phyloP scores from a whole-genome alignment of 2,797 vertebrate species.

The Bradypodion ventrale region DNA sequence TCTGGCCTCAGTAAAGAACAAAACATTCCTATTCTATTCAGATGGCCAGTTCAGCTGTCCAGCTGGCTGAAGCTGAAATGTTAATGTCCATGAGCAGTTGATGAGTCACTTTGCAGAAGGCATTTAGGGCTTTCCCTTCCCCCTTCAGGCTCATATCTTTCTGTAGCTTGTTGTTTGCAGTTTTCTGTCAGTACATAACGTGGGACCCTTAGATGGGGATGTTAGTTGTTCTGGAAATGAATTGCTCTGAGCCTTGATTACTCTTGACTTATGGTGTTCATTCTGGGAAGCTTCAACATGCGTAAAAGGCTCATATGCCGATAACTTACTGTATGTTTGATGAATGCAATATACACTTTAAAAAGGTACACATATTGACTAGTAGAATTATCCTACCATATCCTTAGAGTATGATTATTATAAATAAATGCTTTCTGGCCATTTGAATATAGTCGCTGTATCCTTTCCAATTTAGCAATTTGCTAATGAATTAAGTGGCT shows the following conservation, averaged over 20 bases:
- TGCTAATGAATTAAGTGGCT: neutral
- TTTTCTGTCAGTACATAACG: conserved; percentile 39
- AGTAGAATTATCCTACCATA: neutral
- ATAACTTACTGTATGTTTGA: neutral
- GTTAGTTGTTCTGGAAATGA: conserved; percentile 33
- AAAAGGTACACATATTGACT: neutral
- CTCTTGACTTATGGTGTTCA: neutral
- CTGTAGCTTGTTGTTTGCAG: conserved; percentile 45
- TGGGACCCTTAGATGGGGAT: conserved; percentile 52
- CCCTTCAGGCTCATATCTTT: conserved; percentile 38
- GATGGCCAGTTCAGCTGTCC: conserved; percentile 74
- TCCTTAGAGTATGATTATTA: neutral
- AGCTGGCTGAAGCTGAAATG: conserved; percentile 69
- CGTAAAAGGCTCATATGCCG: conserved; percentile 13
- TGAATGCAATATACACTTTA: neutral
- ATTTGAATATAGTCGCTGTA: neutral
- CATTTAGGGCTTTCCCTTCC: conserved; percentile 55
- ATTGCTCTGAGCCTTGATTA: neutral
- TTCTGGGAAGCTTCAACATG: conserved; percentile 39
- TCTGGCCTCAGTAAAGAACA: conserved; percentile 66
- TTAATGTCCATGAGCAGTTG: conserved; percentile 69
- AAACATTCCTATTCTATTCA: conserved; percentile 73
- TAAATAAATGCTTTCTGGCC: neutral
- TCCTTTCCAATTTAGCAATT: neutral
- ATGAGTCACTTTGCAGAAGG: conserved; percentile 74